These are phyloP conservation scores for Prunella strophiata DNA, from an alignment of 2,797 vertebrate species.

Conservation along the genomic window DNA sequence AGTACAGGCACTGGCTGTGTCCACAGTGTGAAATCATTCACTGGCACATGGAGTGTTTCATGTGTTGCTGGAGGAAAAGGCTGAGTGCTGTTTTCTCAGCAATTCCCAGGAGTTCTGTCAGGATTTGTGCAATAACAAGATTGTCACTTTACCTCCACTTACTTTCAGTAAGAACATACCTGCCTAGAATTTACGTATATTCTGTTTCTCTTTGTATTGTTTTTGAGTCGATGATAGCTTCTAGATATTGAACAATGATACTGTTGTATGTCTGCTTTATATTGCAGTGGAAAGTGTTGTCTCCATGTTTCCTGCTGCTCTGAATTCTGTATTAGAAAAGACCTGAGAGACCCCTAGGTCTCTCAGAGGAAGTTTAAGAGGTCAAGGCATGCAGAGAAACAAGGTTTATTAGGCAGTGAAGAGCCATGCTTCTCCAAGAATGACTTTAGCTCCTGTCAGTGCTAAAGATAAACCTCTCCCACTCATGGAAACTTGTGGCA, in stretches of 20 bases:
- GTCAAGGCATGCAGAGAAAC: background rate
- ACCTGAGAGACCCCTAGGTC: background rate
- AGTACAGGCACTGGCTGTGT: background rate
- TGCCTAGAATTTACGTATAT: background rate
- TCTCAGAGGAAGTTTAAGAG: background rate
- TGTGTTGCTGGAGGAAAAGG: background rate
- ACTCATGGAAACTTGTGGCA: background rate
- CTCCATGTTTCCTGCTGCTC: background rate
- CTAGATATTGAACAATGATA: background rate
- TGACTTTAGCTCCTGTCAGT: background rate
- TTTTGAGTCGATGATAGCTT: background rate
- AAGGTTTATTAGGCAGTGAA: background rate
- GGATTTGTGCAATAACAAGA: background rate
- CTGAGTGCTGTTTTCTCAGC: background rate
- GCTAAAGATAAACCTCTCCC: background rate
- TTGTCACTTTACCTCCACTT: background rate
- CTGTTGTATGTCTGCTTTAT: background rate
- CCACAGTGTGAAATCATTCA: background rate
- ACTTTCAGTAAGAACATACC: background rate
- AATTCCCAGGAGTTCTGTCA: background rate
- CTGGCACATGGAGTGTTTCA: background rate
- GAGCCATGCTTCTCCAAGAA: background rate
- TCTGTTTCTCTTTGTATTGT: background rate
- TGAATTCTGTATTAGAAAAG: background rate
- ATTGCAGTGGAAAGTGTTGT: background rate